Percentiles rank a stretch among this genome's conserved stretches.
Evolutionary conservation across 2,113 vertebrate genomes (phyloP).

Genomic region (Pachyramphus minor): DNA sequence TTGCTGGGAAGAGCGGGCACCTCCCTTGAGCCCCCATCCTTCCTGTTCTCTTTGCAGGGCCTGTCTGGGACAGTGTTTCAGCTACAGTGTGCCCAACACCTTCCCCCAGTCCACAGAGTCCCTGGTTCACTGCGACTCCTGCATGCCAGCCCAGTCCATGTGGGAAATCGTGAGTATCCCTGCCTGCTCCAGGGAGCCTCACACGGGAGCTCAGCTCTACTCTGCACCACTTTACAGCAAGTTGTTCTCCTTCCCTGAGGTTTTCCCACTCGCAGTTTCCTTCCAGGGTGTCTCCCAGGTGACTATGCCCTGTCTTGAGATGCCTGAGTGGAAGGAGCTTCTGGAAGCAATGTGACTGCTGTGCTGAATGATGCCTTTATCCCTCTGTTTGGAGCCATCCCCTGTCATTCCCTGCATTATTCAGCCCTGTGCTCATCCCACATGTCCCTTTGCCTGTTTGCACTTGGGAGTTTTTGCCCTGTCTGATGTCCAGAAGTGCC

Average conservation of each 20-base stretch:
- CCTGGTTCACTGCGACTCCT: constrained; percentile 97
- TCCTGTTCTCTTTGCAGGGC: constrained; percentile 75
- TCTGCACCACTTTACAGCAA: not conserved
- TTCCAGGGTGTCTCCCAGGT: not conserved
- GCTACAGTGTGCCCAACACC: constrained; percentile 98
- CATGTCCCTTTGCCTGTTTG: not conserved
- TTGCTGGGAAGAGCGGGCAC: not conserved
- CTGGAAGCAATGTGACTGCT: not conserved
- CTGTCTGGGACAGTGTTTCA: constrained; percentile 98
- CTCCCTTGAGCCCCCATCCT: not conserved
- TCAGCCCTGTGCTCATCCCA: not conserved
- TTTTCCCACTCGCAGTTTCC: not conserved
- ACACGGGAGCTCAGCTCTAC: not conserved
- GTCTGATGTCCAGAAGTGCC: not conserved
- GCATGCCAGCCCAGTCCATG: constrained; percentile 94
- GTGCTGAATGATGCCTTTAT: not conserved
- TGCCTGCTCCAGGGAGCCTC: accelerated
- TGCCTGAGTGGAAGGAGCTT: not conserved
- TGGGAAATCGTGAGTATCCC: constrained; percentile 96
- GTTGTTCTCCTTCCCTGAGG: not conserved
- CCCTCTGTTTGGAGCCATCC: not conserved
- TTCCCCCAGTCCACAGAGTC: constrained; percentile 98
- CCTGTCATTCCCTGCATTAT: not conserved
- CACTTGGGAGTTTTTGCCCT: not conserved
- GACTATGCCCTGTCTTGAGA: not conserved